Conservation (phyloP, 1,140 invertebrate genomes). For the Drosophila saltans region DNA sequence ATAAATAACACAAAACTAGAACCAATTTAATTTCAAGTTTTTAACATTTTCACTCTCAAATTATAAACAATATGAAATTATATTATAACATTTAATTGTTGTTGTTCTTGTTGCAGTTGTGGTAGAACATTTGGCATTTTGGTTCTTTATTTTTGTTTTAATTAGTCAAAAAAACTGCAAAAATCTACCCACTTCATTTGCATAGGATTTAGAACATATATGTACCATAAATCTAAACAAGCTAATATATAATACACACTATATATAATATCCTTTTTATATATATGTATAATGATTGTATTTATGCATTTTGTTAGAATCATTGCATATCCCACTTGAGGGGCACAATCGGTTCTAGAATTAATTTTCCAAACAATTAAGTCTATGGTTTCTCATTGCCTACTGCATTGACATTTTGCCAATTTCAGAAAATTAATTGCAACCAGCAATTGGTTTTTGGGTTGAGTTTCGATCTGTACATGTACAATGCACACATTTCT, state of each 20-base stretch:
- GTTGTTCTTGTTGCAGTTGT: constrained; percentile 22
- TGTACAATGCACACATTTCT: constrained; percentile 16
- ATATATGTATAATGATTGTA: too few species aligned
- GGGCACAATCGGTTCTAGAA: constrained; percentile 15
- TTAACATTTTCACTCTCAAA: constrained; percentile 44
- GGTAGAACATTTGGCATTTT: constrained; percentile 24
- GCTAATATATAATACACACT: not conserved
- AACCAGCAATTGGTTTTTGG: constrained; percentile 24
- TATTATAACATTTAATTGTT: constrained; percentile 21
- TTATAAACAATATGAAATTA: constrained; percentile 25
- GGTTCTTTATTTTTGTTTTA: constrained; percentile 21
- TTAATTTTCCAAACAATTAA: constrained; percentile 78
- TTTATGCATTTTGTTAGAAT: not conserved
- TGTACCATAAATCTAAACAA: not conserved
- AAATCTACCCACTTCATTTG: constrained; percentile 39
- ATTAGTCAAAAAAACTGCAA: constrained; percentile 31
- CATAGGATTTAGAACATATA: constrained; percentile 22
- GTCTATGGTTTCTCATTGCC: constrained; percentile 17
- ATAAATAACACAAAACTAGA: constrained; percentile 4
- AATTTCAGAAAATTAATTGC: constrained; percentile 73
- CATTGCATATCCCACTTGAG: not conserved
- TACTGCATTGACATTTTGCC: constrained; percentile 53
- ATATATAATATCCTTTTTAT: not conserved
- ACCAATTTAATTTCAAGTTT: constrained; percentile 44
- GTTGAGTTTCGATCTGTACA: not conserved